Evolutionary conservation across 1,140 invertebrate genomes (phyloP).

Genomic region (Lasioglossum albipes): DNA sequence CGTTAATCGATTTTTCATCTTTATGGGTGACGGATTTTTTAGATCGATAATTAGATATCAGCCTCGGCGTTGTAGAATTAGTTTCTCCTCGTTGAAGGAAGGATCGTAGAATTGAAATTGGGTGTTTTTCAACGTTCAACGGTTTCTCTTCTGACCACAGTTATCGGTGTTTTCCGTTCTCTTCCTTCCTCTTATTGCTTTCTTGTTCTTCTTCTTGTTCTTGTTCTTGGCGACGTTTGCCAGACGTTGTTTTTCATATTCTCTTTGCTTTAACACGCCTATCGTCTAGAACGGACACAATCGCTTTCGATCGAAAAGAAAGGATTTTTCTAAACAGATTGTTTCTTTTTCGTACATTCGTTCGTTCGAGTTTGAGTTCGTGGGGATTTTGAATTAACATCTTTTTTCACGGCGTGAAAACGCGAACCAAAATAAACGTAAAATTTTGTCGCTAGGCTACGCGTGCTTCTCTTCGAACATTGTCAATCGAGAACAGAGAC

Average conservation of each 20-base stretch:
- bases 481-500: background rate
- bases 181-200: conserved; percentile 2
- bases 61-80: conserved; percentile 18
- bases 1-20: conserved; percentile 49
- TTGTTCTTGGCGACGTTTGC: background rate
- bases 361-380: background rate
- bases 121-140: conserved; percentile 44
- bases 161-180: background rate
- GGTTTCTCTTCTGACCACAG: background rate
- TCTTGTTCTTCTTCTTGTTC: background rate
- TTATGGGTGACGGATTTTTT: conserved; percentile 44
- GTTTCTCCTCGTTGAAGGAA: conserved; percentile 22
- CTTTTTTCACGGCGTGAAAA: too few species aligned
- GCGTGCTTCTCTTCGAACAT: too few species aligned
- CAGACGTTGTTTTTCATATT: conserved; percentile 11
- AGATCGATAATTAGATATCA: conserved; percentile 26
- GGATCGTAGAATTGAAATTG: conserved; percentile 23
- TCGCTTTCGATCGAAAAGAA: background rate
- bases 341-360: background rate
- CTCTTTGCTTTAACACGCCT: conserved; percentile 2
- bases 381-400: background rate
- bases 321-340: background rate
- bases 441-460: too few species aligned
- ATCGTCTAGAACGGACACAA: background rate
- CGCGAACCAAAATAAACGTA: too few species aligned